A percentile compares a stretch with the other conserved stretches of the same genome.
Conservation (phyloP, 2,888 invertebrate genomes). For the Harmothoe impar region DNA sequence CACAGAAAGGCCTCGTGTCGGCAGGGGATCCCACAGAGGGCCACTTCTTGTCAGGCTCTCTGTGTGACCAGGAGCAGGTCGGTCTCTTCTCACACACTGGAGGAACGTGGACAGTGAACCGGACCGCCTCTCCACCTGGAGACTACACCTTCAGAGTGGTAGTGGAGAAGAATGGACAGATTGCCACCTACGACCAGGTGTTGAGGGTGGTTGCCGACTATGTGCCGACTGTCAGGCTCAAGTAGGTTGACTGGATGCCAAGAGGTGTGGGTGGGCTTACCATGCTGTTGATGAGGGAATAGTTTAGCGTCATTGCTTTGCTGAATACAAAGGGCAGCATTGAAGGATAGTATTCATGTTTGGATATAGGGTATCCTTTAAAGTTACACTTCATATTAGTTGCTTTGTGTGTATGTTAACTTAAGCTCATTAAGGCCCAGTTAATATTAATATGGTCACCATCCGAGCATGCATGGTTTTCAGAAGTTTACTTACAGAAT, state of each 20-base stretch:
- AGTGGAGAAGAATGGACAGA: not conserved
- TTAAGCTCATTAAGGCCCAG: no score
- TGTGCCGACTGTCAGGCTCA: not conserved
- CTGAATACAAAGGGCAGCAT: no score
- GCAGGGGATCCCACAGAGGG: constrained; percentile 37
- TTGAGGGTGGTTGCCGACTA: not conserved
- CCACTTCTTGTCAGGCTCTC: not conserved
- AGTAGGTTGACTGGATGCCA: no score
- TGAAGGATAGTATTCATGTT: no score
- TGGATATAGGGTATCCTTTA: no score
- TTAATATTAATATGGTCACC: no score
- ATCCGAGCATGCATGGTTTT: no score
- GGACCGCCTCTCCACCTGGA: not conserved
- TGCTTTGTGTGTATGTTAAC: no score
- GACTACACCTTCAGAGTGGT: constrained; percentile 55
- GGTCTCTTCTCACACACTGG: constrained; percentile 12
- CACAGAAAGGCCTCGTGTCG: not conserved
- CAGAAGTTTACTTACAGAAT: no score
- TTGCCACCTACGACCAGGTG: constrained; percentile 25
- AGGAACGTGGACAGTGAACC: not conserved
- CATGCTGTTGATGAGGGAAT: not conserved
- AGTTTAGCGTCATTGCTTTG: no score
- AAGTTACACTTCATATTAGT: no score
- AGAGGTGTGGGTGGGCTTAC: not conserved
- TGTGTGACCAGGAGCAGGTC: not conserved